Evolutionary conservation across 2,113 vertebrate species (phyloP).

Genomic region (Equus przewalskii): DNA sequence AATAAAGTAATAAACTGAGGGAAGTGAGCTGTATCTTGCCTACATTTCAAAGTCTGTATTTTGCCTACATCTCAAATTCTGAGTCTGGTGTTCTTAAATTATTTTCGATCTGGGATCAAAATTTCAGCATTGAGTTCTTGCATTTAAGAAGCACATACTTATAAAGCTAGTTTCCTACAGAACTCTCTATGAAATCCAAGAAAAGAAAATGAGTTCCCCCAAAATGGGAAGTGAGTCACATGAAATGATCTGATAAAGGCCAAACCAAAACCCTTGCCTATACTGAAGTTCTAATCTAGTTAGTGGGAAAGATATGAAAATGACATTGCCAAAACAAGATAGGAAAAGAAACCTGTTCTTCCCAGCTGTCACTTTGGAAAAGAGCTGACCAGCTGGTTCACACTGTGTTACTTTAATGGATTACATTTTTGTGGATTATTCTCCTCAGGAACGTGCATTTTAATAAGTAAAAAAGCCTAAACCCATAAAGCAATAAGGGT

Average conservation of each 20-base stretch:
- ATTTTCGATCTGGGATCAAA: not conserved
- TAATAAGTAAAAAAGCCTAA: conserved; percentile 60
- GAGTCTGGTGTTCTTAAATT: not conserved
- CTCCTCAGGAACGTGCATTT: conserved; percentile 52
- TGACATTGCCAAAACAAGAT: conserved; percentile 26
- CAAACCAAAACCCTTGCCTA: not conserved
- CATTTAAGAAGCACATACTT: not conserved
- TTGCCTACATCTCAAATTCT: not conserved
- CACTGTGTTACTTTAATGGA: conserved; percentile 63
- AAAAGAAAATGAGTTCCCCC: not conserved
- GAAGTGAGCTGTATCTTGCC: not conserved
- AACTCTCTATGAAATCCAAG: not conserved
- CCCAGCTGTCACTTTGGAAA: conserved; percentile 33
- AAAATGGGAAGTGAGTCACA: not conserved
- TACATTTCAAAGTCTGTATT: not conserved
- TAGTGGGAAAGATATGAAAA: conserved; percentile 33
- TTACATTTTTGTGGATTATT: conserved; percentile 49
- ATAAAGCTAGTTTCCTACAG: not conserved
- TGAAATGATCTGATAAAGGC: conserved; percentile 46
- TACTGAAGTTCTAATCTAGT: conserved; percentile 29
- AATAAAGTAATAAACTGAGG: not conserved
- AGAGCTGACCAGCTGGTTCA: conserved; percentile 56
- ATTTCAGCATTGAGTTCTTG: not conserved
- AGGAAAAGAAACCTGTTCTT: conserved; percentile 58
- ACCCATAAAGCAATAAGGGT: conserved; percentile 49